Conservation (phyloP, 2,888 invertebrate genomes). For the Aromia moschata region DNA sequence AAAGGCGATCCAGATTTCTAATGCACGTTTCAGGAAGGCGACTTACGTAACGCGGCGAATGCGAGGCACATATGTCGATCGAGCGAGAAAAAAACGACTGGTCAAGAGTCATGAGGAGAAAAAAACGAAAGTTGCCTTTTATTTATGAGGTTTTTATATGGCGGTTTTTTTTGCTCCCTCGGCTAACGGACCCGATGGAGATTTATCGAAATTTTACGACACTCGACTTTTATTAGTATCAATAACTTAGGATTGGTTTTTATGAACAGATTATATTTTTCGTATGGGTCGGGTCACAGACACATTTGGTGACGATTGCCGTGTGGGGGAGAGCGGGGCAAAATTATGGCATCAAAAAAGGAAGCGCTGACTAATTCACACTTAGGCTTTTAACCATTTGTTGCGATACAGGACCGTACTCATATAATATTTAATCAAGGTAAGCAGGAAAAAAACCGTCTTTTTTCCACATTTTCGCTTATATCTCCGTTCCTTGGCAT, state of each 20-base stretch:
- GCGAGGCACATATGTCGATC: conserved; percentile 1
- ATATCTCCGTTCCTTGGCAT: no score
- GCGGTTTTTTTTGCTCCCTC: not conserved
- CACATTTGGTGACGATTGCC: not conserved
- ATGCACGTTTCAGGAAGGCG: not conserved
- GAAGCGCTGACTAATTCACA: no score
- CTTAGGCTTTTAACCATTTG: no score
- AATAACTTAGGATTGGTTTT: not conserved
- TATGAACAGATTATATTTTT: not conserved
- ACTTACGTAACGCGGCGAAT: not conserved
- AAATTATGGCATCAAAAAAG: no score
- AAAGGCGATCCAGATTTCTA: conserved; percentile 24
- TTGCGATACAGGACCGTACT: no score
- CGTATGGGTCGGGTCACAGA: not conserved
- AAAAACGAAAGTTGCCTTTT: not conserved
- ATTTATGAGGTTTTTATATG: conserved; percentile 10
- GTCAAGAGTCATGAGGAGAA: not conserved
- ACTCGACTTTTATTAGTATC: not conserved
- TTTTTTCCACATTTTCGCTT: no score
- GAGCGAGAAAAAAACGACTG: not conserved
- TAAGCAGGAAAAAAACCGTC: no score
- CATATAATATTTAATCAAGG: no score
- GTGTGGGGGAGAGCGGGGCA: not conserved
- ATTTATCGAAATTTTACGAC: not conserved
- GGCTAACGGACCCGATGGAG: not conserved